A percentile compares a stretch with the other conserved stretches of the same genome.
Conservation (phyloP, 1,140 invertebrate genomes). For the Drosophila melanica region DNA sequence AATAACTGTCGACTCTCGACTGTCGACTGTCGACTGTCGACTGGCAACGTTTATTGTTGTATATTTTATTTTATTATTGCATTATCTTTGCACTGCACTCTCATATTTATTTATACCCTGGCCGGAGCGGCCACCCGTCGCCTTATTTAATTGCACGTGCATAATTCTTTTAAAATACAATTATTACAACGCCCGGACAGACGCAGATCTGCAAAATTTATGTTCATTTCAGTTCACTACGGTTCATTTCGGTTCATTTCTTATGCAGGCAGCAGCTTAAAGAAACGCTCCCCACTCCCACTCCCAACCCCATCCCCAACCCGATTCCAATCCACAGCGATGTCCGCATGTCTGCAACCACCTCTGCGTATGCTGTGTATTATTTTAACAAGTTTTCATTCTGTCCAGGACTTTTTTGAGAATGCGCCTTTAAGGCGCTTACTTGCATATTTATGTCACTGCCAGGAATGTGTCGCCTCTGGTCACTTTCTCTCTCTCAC, state of each 20-base stretch:
- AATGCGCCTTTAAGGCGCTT: conserved; percentile 68
- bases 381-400: conserved; percentile 75
- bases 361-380: conserved; percentile 31
- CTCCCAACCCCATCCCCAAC: too few relatives aligned
- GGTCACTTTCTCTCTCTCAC: conserved; percentile 19
- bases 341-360: not conserved
- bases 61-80: conserved; percentile 69
- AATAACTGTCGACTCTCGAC: conserved; percentile 55
- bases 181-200: conserved; percentile 61
- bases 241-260: conserved; percentile 60
- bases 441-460: conserved; percentile 79
- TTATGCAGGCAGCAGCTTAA: conserved; percentile 70
- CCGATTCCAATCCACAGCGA: too few relatives aligned
- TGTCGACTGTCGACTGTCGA: not conserved
- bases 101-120: conserved; percentile 57
- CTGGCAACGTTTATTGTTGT: conserved; percentile 59
- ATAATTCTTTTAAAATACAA: conserved; percentile 81
- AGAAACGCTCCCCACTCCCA: conserved; percentile 14
- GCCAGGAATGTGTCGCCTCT: conserved; percentile 50
- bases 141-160: conserved; percentile 80
- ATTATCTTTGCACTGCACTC: conserved; percentile 56
- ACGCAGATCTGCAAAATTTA: conserved; percentile 67
- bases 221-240: conserved; percentile 48
- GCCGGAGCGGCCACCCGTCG: conserved; percentile 46
- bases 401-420: conserved; percentile 11